phyloP scores from a whole-genome alignment of 2,113 vertebrate species.

The Triplophysa rosa region DNA sequence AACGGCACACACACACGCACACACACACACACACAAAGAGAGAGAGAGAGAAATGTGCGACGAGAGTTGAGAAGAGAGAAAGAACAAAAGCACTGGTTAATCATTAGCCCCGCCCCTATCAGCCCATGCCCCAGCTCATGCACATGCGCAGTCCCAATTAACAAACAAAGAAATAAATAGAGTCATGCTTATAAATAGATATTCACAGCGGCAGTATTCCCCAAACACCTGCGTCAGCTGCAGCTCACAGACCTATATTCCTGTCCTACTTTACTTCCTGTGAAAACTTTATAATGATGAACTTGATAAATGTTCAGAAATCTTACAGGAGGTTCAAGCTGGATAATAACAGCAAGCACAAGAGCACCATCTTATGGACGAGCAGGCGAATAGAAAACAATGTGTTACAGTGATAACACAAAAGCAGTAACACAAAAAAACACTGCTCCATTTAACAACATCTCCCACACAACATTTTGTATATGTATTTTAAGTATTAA shows the following conservation, averaged over 20 bases:
- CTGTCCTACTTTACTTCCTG: constrained; percentile 37
- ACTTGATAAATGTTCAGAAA: not conserved
- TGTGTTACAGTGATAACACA: too few relatives aligned
- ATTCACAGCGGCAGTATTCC: not conserved
- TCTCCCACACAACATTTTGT: too few relatives aligned
- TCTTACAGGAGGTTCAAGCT: not conserved
- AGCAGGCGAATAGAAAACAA: not conserved
- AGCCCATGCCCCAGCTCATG: not conserved
- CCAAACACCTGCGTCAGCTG: not conserved
- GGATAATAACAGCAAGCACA: constrained; percentile 1
- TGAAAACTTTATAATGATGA: constrained; percentile 1
- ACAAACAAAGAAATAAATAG: not conserved
- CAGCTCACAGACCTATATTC: constrained; percentile 20
- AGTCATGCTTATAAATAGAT: not conserved
- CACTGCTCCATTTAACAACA: too few relatives aligned
- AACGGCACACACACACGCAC: too few relatives aligned
- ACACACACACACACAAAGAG: not conserved
- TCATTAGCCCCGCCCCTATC: constrained; percentile 8
- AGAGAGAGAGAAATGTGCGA: not conserved
- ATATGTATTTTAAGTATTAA: too few relatives aligned
- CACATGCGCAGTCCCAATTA: not conserved
- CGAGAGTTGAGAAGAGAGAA: not conserved
- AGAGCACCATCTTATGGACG: constrained; percentile 42
- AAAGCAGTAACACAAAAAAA: too few relatives aligned
- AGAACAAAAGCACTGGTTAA: constrained; percentile 58